Conservation (phyloP, 2,888 invertebrate species). For the Rhabditoides inermis region DNA sequence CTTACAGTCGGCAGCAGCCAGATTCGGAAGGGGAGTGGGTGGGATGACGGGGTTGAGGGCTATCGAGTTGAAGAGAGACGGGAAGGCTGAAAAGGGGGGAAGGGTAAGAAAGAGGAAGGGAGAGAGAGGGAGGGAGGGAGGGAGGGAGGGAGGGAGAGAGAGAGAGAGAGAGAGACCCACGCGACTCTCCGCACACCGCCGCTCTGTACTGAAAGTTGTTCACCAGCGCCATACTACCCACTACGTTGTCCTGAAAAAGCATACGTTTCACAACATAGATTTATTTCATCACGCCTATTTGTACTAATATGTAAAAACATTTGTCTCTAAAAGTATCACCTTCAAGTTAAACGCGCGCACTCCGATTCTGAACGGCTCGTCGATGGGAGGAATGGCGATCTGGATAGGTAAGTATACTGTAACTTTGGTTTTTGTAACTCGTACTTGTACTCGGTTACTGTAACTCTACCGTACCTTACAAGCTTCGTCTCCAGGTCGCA, state of each 20-base stretch:
- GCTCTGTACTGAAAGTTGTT: constrained; percentile 41
- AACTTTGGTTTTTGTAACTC: no score
- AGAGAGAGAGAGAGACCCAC: constrained; percentile 13
- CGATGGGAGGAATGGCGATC: constrained; percentile 32
- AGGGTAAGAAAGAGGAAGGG: neutral
- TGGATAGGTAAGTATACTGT: no score
- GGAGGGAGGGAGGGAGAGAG: neutral
- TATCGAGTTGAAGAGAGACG: neutral
- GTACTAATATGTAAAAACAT: neutral
- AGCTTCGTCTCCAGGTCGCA: constrained; percentile 18
- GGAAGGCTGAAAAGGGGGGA: neutral
- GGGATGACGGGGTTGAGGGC: neutral
- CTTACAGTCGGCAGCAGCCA: neutral
- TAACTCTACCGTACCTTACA: constrained; percentile 11
- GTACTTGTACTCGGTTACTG: no score
- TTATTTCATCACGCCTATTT: neutral
- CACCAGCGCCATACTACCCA: constrained; percentile 42
- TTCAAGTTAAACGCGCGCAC: constrained; percentile 42
- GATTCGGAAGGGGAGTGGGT: neutral
- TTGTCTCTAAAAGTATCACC: no score
- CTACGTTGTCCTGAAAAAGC: constrained; percentile 19
- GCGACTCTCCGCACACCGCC: constrained; percentile 35
- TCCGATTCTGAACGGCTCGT: constrained; percentile 45
- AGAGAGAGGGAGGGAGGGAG: neutral
- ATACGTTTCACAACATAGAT: neutral